Evolutionary conservation across 1,140 invertebrate genomes (phyloP).

Genomic region (Drosophila pseudoobscura): DNA sequence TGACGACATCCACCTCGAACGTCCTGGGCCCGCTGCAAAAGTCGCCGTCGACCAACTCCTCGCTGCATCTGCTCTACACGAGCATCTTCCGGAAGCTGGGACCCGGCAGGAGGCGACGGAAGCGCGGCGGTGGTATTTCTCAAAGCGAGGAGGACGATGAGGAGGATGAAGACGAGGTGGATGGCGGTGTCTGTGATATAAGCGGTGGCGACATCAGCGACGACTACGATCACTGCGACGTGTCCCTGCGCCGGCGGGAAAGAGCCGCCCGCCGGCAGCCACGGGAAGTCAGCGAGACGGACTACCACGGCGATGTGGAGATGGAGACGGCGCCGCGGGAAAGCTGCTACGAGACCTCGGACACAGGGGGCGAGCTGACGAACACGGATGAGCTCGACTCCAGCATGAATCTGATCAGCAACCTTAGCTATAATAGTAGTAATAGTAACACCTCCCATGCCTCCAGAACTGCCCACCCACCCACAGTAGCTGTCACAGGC

Average conservation of each 20-base stretch:
- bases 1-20: slow-evolving; percentile 61
- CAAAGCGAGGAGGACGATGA: slow-evolving; percentile 56
- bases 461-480: slow-evolving; percentile 31
- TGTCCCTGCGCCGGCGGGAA: slow-evolving; percentile 39
- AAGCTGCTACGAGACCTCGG: slow-evolving; percentile 79
- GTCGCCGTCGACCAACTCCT: slow-evolving; percentile 73
- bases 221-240: slow-evolving; percentile 76
- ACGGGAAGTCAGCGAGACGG: slow-evolving; percentile 70
- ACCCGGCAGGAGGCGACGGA: slow-evolving; percentile 44
- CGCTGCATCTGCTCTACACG: slow-evolving; percentile 74
- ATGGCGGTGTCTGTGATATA: slow-evolving; percentile 80
- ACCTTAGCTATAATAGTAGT: slow-evolving; percentile 83
- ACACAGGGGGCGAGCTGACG: slow-evolving; percentile 76
- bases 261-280: slow-evolving; percentile 36
- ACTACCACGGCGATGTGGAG: slow-evolving; percentile 75
- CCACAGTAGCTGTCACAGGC: slow-evolving; percentile 18
- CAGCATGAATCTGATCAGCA: slow-evolving; percentile 79
- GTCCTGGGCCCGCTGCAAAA: slow-evolving; percentile 58
- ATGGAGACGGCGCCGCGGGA: slow-evolving; percentile 69
- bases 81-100: slow-evolving; percentile 63
- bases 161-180: slow-evolving; percentile 64
- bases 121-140: slow-evolving; percentile 49
- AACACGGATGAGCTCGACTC: slow-evolving; percentile 80
- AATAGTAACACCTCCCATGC: slow-evolving; percentile 77
- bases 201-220: slow-evolving; percentile 76